A percentile compares a stretch with the other conserved stretches of the same genome.
phyloP scores from a whole-genome alignment of 2,797 vertebrate species.

The Poecilia wingei region DNA sequence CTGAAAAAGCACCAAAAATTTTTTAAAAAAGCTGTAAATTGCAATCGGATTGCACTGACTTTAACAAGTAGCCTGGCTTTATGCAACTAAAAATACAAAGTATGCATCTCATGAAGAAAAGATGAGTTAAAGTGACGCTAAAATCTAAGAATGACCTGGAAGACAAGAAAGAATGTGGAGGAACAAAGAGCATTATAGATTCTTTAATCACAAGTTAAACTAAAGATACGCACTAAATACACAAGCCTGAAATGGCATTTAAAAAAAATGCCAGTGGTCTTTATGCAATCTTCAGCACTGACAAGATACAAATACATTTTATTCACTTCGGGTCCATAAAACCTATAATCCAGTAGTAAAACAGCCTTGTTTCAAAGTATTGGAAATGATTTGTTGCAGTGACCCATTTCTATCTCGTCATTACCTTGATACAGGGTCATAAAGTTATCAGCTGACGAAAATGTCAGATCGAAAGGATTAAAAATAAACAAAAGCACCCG shows the following conservation, averaged over 20 bases:
- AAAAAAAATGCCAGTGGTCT: neutral
- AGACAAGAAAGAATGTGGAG: slow-evolving; percentile 16
- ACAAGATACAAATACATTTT: slow-evolving; percentile 1
- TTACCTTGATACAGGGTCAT: neutral
- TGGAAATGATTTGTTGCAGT: neutral
- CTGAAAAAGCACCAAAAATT: neutral
- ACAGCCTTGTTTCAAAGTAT: neutral
- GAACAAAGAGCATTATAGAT: slow-evolving; percentile 1
- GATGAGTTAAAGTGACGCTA: neutral
- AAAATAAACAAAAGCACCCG: neutral
- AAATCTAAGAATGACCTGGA: neutral
- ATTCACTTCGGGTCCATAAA: neutral
- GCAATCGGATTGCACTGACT: neutral
- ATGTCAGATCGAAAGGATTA: neutral
- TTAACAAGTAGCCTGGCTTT: neutral
- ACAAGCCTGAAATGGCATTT: neutral
- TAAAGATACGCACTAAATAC: slow-evolving; percentile 27
- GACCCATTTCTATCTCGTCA: neutral
- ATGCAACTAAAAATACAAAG: neutral
- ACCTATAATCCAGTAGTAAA: neutral
- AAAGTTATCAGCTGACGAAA: neutral
- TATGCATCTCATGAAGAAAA: neutral
- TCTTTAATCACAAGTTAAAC: slow-evolving; percentile 5
- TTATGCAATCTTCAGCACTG: neutral
- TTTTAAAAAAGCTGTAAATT: neutral